These are phyloP conservation scores for Planococcus citri DNA, from an alignment of 1,140 invertebrate species.

Conservation along the genomic window DNA sequence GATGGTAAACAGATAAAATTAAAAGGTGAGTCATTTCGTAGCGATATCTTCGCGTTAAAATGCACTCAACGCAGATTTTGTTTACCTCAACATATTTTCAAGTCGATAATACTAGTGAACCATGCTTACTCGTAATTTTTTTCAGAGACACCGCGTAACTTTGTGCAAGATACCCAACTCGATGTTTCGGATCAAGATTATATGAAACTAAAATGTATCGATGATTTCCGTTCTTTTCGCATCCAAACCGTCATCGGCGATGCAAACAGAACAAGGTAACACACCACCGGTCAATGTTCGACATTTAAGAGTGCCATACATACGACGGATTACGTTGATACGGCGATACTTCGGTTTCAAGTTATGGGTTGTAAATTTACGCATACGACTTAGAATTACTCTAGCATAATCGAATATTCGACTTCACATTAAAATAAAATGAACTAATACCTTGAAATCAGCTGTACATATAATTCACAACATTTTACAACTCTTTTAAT, in stretches of 20 bases:
- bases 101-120: too few relatives aligned
- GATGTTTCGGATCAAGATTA: too few relatives aligned
- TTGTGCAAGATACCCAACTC: too few relatives aligned
- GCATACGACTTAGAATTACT: background rate
- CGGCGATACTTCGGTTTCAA: background rate
- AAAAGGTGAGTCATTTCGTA: too few relatives aligned
- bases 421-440: conserved; percentile 11
- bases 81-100: too few relatives aligned
- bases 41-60: too few relatives aligned
- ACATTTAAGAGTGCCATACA: background rate
- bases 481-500: conserved; percentile 18
- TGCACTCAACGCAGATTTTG: too few relatives aligned
- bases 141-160: too few relatives aligned
- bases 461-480: conserved; percentile 17
- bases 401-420: background rate
- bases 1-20: too few relatives aligned
- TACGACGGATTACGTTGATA: background rate
- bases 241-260: background rate
- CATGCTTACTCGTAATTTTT: too few relatives aligned
- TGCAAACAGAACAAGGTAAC: background rate
- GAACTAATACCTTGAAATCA: conserved; percentile 18
- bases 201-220: too few relatives aligned
- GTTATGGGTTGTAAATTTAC: background rate
- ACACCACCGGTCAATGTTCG: background rate
- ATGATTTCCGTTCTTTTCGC: too few relatives aligned